Percentiles rank a stretch among this genome's conserved stretches.
Evolutionary conservation across 2,113 vertebrate genomes (phyloP).

Genomic region (Laticauda laticaudata): DNA sequence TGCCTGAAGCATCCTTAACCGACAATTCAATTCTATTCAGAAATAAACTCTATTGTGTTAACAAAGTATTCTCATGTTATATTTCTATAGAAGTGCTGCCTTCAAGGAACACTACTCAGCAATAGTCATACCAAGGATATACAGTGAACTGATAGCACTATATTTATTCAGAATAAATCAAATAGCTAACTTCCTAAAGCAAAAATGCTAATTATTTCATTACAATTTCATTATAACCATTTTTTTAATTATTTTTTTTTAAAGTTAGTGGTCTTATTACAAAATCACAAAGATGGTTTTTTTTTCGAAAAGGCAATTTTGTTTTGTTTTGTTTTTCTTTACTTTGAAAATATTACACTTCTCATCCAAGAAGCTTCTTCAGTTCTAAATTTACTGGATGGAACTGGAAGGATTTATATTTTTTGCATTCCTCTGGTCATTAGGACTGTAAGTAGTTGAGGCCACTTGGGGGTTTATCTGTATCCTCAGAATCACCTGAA

Average conservation of each 20-base stretch:
- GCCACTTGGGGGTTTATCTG: neutral
- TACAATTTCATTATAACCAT: neutral
- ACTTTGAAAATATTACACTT: neutral
- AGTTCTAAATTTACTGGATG: neutral
- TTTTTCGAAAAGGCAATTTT: rapidly evolving
- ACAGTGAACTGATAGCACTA: neutral
- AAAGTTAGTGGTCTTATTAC: neutral
- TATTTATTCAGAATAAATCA: neutral
- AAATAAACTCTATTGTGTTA: neutral
- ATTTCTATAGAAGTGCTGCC: neutral
- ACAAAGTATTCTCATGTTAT: neutral
- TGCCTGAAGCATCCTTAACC: neutral
- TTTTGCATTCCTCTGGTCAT: neutral
- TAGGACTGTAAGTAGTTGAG: neutral
- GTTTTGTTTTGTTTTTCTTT: neutral
- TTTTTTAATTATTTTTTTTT: neutral
- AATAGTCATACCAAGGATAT: neutral
- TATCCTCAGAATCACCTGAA: neutral
- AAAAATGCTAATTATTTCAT: neutral
- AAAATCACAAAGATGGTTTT: neutral
- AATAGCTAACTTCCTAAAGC: neutral
- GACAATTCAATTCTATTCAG: neutral
- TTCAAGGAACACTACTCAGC: neutral
- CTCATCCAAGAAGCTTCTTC: neutral
- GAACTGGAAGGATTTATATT: neutral